These are phyloP conservation scores for Aphodius granarius DNA, from an alignment of 2,888 invertebrate species.

Conservation along the genomic window DNA sequence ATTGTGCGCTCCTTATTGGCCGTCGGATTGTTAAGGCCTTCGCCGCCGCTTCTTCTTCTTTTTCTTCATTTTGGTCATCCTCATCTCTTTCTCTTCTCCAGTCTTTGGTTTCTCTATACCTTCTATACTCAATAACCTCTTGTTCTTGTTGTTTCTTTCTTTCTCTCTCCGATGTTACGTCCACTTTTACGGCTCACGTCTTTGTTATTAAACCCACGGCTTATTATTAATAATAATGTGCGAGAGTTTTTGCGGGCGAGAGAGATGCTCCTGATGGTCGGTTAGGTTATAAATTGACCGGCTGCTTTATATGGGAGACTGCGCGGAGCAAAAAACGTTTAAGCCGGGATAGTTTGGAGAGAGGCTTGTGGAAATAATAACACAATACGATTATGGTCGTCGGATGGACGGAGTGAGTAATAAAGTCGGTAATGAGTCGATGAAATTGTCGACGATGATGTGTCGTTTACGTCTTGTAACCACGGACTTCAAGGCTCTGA, in stretches of 20 bases:
- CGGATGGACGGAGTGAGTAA: neutral
- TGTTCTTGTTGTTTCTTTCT: neutral
- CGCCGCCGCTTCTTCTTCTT: slow-evolving; percentile 9
- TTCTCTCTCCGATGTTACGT: slow-evolving; percentile 16
- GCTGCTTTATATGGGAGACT: neutral
- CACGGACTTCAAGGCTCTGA: neutral
- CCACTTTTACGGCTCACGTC: slow-evolving; percentile 26
- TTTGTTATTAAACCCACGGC: slow-evolving; percentile 15
- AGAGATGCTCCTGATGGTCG: neutral
- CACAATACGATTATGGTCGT: neutral
- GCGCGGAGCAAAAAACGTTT: neutral
- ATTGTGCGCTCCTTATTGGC: slow-evolving; percentile 48
- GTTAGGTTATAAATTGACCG: neutral
- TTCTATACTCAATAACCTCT: too few relatives aligned
- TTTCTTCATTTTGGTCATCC: neutral
- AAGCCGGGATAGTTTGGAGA: neutral
- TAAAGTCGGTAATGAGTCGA: neutral
- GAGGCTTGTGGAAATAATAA: neutral
- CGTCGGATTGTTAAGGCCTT: slow-evolving; percentile 30
- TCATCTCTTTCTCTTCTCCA: neutral
- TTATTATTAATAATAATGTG: slow-evolving; percentile 19
- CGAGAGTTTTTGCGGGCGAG: slow-evolving; percentile 14
- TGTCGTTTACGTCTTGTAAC: neutral
- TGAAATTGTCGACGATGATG: neutral
- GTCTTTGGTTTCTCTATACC: neutral